Conservation (phyloP, 2,113 vertebrate genomes). For the Eira barbara region DNA sequence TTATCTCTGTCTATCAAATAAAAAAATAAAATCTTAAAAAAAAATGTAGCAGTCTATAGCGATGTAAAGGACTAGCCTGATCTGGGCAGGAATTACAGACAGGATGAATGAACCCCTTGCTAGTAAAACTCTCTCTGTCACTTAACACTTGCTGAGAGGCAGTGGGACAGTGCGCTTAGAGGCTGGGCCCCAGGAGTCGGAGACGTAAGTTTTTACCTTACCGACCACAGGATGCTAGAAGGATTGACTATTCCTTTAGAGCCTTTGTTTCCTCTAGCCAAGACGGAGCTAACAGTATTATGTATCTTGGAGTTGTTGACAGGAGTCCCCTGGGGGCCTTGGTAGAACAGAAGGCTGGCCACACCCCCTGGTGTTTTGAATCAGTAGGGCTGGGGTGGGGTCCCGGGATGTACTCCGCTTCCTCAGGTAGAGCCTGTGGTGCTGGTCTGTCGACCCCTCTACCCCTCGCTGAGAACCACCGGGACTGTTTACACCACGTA, state of each 20-base stretch:
- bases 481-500: neutral
- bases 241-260: neutral
- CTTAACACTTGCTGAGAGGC: neutral
- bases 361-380: neutral
- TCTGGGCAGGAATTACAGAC: neutral
- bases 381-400: neutral
- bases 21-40: too few relatives aligned
- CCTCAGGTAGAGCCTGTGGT: neutral
- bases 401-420: neutral
- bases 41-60: too few relatives aligned
- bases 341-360: neutral
- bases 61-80: neutral
- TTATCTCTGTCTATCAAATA: too few relatives aligned
- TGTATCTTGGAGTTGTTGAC: neutral
- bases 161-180: too few relatives aligned
- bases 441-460: neutral
- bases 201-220: neutral
- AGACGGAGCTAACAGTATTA: neutral
- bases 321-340: neutral
- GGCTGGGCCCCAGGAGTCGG: neutral
- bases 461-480: neutral
- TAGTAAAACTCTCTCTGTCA: neutral
- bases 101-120: too few relatives aligned
- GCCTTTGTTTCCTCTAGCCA: neutral
- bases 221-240: neutral